Evolutionary conservation across 1,140 invertebrate species (phyloP), one percentile per base, ranked within the genome.

Genomic region (Eumeta japonica): DNA sequence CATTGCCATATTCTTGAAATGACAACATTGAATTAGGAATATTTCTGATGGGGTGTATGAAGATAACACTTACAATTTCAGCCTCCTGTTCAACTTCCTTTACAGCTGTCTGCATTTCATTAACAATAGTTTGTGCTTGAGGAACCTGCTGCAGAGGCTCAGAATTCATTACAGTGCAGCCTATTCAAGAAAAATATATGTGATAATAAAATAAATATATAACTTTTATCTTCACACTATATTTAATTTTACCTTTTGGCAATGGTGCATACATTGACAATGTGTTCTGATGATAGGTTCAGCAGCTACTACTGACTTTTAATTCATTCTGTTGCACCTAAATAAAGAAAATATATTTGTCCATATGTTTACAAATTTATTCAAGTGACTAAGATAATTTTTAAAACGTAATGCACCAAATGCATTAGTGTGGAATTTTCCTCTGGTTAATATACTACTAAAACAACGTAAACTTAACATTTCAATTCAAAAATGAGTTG

Each of bases 261-360:
- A 76, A 2, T 56, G 60, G 28, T 76, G 62, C 73, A 76, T 74
- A 35, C 64, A 73, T 5, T 73, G 62, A 34, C 73, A 76, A 35
- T 77, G 67, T 34, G 74, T 62, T 30, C 56, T 58, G 11, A 75
- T 55, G 0, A 67, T 43, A 11, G 67, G 59, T 34, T 75, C 75
- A 9, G 66, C 70, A 32, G 67, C 61, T 24, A 39, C 53, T 2
- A 77, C 59, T 47, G 46, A 56, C 51, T 16, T 72, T 63, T 43
- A 73, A 60, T 14, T 74, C 55, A 37, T 58, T 63, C 35, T 74
- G 60, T 35, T 74, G 66, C 35, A 73, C 55, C 75, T 77, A 28
- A 5, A 49, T 39, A 29, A 54, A 50, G 3, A 37, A n/a, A n/a
- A n/a, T n/a, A n/a, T n/a, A n/a, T n/a, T n/a, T n/a, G n/a, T n/a